Percentiles rank a stretch among this genome's conserved stretches.
Evolutionary conservation across 2,797 vertebrate species (phyloP).

Genomic region (Ara ararauna): DNA sequence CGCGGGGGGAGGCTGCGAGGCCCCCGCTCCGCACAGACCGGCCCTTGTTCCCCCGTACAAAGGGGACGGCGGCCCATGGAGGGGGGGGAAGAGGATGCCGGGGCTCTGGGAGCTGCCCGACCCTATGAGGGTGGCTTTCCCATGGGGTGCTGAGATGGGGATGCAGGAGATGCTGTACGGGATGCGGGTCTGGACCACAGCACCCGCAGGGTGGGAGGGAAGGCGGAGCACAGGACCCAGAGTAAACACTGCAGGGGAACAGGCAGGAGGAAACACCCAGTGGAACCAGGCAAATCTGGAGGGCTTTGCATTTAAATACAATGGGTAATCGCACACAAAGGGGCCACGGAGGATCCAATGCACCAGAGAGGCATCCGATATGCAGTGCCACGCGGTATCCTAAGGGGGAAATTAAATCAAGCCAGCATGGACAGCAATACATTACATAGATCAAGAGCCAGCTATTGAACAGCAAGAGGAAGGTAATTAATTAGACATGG

Average conservation of each 20-base stretch:
- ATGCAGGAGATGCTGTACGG: neutral
- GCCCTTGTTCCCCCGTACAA: slow-evolving; percentile 74
- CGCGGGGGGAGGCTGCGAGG: slow-evolving; percentile 16
- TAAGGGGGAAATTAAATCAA: slow-evolving; percentile 37
- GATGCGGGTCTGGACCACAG: neutral
- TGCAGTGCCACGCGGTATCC: neutral
- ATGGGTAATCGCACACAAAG: neutral
- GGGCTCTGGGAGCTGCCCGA: neutral
- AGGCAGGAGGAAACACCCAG: neutral
- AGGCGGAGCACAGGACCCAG: neutral
- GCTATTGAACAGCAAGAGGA: neutral
- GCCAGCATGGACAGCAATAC: slow-evolving; percentile 15
- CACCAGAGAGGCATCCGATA: neutral
- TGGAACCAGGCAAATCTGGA: neutral
- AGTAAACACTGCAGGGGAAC: neutral
- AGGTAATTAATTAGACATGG: slow-evolving; percentile 55
- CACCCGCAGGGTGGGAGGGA: neutral
- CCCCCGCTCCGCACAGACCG: slow-evolving; percentile 25
- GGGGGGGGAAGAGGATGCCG: neutral
- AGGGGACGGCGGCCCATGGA: slow-evolving; percentile 31
- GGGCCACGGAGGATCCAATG: neutral
- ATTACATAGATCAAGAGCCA: slow-evolving; percentile 35
- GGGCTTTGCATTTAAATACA: neutral
- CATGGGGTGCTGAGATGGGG: neutral
- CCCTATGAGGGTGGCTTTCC: neutral